Percentiles rank a stretch among this genome's conserved stretches.
These are phyloP conservation scores for Varecia variegata DNA, from an alignment of 2,797 vertebrate genomes.

Conservation along the genomic window DNA sequence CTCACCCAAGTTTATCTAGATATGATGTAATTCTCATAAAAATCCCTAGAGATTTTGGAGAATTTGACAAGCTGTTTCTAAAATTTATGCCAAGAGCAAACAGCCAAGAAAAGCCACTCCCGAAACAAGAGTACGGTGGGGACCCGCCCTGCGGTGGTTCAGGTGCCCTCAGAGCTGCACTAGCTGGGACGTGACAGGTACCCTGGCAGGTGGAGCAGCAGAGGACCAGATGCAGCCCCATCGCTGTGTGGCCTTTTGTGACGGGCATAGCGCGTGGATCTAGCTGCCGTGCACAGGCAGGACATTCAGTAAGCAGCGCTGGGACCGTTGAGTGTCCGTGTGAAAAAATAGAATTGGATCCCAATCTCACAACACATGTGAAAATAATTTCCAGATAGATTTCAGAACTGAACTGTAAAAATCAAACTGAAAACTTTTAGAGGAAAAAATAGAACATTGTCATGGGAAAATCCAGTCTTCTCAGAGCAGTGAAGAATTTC, in stretches of 20 bases:
- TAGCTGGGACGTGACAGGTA: not conserved
- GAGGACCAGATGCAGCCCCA: not conserved
- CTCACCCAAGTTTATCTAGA: not conserved
- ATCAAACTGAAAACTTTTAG: not conserved
- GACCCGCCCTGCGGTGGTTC: not conserved
- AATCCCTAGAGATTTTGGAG: not conserved
- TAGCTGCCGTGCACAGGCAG: not conserved
- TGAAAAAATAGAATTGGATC: conserved; percentile 5
- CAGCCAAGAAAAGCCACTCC: not conserved
- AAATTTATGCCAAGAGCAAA: not conserved
- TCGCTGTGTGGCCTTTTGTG: not conserved
- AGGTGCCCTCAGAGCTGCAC: not conserved
- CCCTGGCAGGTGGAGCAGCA: not conserved
- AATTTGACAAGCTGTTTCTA: not conserved
- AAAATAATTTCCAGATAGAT: conserved; percentile 33
- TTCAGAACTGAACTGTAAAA: conserved; percentile 28
- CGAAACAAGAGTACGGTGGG: not conserved
- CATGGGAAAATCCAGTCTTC: not conserved
- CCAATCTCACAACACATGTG: not conserved
- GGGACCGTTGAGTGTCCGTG: not conserved
- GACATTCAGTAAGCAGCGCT: not conserved
- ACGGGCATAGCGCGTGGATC: not conserved
- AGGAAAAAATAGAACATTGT: not conserved
- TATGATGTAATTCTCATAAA: not conserved
- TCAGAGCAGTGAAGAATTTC: not conserved